Conservation (phyloP, 2,113 vertebrate genomes). For the Alligator mississippiensis region DNA sequence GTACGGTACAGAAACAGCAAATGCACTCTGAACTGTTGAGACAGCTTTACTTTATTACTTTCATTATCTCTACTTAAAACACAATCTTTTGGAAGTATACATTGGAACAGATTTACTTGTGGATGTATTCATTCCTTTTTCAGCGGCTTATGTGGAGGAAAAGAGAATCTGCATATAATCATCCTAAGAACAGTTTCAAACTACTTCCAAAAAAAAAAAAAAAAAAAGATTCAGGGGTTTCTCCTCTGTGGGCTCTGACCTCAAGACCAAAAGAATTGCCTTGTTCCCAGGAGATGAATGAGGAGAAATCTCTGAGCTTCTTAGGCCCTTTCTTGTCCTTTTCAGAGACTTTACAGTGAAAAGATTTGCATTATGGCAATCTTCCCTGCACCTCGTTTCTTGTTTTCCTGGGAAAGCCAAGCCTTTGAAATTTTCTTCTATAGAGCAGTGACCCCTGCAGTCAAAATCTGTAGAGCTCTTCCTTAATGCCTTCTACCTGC, state of each 20-base stretch:
- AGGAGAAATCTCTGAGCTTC: constrained; percentile 36
- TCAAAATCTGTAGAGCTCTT: background rate
- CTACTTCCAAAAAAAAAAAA: background rate
- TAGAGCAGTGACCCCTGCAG: constrained; percentile 52
- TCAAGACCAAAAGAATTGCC: background rate
- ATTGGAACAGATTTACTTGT: background rate
- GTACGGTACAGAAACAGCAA: background rate
- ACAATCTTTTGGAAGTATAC: background rate
- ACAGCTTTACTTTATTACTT: background rate
- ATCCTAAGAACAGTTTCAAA: background rate
- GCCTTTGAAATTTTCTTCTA: background rate
- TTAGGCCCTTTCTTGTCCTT: constrained; percentile 52
- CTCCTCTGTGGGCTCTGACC: background rate
- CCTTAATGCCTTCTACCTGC: constrained; percentile 5
- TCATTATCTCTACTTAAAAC: background rate
- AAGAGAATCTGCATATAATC: background rate
- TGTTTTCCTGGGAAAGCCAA: background rate
- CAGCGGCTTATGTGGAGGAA: background rate
- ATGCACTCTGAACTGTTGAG: background rate
- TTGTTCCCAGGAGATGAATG: background rate
- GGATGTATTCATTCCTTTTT: background rate
- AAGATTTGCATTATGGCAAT: constrained; percentile 39
- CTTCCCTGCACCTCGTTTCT: constrained; percentile 24
- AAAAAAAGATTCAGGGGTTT: background rate
- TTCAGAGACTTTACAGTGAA: constrained; percentile 28